Percentiles rank a stretch among this genome's conserved stretches.
phyloP scores from a whole-genome alignment of 2,797 vertebrate genomes.

The Rhyacichthys aspro region DNA sequence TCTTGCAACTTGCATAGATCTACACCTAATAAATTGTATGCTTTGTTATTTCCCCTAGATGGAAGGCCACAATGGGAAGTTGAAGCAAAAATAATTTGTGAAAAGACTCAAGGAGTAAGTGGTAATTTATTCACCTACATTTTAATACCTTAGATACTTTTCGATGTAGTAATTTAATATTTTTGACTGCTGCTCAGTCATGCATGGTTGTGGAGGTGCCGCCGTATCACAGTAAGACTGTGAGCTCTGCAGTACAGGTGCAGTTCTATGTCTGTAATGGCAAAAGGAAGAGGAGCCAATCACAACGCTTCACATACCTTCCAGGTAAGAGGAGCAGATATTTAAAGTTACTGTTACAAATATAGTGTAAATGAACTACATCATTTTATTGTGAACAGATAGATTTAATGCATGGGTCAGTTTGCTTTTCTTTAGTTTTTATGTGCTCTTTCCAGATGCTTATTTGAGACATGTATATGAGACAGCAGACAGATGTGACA shows the following conservation, averaged over 20 bases:
- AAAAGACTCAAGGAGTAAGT: constrained; percentile 96
- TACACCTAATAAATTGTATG: background rate
- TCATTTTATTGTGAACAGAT: too few species aligned
- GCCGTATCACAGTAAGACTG: constrained; percentile 94
- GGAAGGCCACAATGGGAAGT: constrained; percentile 98
- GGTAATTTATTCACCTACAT: background rate
- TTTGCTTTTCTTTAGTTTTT: constrained; percentile 13
- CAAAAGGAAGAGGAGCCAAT: constrained; percentile 98
- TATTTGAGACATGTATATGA: constrained; percentile 25
- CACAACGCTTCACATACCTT: constrained; percentile 96
- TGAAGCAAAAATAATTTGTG: constrained; percentile 94
- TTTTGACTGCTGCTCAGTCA: constrained; percentile 73
- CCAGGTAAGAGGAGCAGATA: constrained; percentile 83
- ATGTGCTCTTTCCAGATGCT: constrained; percentile 13
- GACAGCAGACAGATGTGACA: constrained; percentile 35
- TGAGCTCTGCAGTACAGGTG: constrained; percentile 92
- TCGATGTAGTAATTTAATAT: constrained; percentile 6
- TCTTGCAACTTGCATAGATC: background rate
- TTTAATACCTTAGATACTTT: constrained; percentile 13
- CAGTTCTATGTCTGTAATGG: constrained; percentile 99
- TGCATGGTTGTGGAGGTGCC: constrained; percentile 94
- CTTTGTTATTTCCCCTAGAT: constrained; percentile 77
- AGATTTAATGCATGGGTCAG: background rate
- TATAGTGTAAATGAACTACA: too few species aligned
- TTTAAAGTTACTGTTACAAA: background rate